These are phyloP conservation scores for Agonopterix arenella DNA, from an alignment of 2,888 invertebrate species.

Conservation along the genomic window DNA sequence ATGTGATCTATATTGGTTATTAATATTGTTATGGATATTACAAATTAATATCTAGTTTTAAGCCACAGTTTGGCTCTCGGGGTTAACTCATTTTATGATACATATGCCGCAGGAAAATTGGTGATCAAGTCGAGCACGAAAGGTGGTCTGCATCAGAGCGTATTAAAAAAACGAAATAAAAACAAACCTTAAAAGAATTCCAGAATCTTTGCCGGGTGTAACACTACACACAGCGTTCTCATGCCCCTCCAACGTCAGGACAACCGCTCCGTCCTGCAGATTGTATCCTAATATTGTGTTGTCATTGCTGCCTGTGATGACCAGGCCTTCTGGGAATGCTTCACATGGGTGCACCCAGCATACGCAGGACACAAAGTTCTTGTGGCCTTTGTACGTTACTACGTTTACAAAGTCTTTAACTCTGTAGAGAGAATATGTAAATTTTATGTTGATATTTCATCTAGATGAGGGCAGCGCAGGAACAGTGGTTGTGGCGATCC, in stretches of 20 bases:
- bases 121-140: no score
- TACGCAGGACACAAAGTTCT: conserved; percentile 90
- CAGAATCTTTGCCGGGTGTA: conserved; percentile 51
- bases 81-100: no score
- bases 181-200: conserved; percentile 57
- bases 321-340: conserved; percentile 84
- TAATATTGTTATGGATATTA: no score
- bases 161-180: background rate
- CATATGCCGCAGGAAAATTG: no score
- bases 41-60: no score
- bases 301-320: conserved; percentile 94
- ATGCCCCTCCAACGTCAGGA: conserved; percentile 86
- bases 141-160: no score
- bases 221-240: conserved; percentile 82
- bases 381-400: conserved; percentile 86
- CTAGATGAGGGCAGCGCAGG: no score
- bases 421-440: conserved; percentile 40
- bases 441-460: no score
- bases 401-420: conserved; percentile 78
- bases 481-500: no score
- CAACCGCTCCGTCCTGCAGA: conserved; percentile 81
- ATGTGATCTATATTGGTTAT: no score
- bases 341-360: conserved; percentile 84
- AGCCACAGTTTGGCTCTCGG: no score
- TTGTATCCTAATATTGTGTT: conserved; percentile 87